Evolutionary conservation across 2,797 vertebrate genomes (phyloP), one percentile per base, ranked within the genome.

Genomic region (Moxostoma hubbsi): DNA sequence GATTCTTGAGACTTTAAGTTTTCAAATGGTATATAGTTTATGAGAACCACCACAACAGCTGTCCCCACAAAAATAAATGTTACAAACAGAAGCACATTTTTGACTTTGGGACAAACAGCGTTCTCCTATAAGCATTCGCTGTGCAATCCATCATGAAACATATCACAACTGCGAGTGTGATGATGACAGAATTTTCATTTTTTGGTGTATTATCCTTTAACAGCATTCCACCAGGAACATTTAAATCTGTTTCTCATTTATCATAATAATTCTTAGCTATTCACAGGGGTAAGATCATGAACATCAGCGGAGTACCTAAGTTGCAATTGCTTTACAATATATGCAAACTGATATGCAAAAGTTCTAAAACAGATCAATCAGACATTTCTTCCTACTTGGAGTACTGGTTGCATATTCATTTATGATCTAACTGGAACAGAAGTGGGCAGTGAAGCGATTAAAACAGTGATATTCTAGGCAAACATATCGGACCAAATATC

Each of bases 31-130:
- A 36, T 36, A 36, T 36, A 36, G 4, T 36, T 36, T 36, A 3
- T 36, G 36, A 36, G 36, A 59, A 79, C 81, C 72, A 67, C 76
- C 68, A 76, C 84, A 90, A 88, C 87, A 92, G 87, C 90, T 90
- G 88, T 85, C 63, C 76, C 84, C 87, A 81, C 84, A 84, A 86
- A 90, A 87, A 89, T 75, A 89, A 90, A 89, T 85, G 85, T 86
- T 79, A 77, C 84, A 82, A 84, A 83, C 69, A 83, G 87, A 87
- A 81, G 82, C 85, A 81, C 55, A 13, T 83, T 82, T 87, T 81
- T 88, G 86, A 91, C 85, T 85, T 85, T 87, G 77, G 80, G 73
- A 81, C 87, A 79, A 86, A 68, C 87, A 87, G 80, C 87, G 86
- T 86, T 88, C 63, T 81, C 74, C 67, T 77, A 80, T 80, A 79